Evolutionary conservation across 2,113 vertebrate species (phyloP).

Genomic region (Erinaceus europaeus): DNA sequence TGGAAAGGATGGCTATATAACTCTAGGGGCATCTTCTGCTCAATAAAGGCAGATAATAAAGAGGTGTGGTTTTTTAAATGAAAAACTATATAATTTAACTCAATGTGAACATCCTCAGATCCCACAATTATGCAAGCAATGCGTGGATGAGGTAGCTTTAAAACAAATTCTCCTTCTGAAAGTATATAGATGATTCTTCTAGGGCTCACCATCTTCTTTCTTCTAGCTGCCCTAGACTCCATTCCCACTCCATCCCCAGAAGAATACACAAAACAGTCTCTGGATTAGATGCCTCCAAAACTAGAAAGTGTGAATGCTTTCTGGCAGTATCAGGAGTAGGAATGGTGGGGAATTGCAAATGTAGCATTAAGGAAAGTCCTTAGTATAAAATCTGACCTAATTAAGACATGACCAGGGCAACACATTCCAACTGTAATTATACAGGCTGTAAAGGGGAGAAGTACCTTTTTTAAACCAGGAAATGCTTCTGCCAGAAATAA

Average conservation of each 20-base stretch:
- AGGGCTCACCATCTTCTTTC: neutral
- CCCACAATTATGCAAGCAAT: slow-evolving; percentile 48
- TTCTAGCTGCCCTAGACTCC: neutral
- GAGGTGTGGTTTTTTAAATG: neutral
- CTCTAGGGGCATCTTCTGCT: slow-evolving; percentile 19
- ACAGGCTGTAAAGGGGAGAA: slow-evolving; percentile 55
- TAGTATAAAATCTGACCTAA: slow-evolving; percentile 68
- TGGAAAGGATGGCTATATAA: slow-evolving; percentile 7
- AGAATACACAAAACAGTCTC: neutral
- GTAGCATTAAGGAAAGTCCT: slow-evolving; percentile 23
- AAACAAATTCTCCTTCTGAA: slow-evolving; percentile 3
- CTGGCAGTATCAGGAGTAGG: neutral
- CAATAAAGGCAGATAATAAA: slow-evolving; percentile 50
- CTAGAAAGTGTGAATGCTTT: neutral
- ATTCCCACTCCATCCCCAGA: neutral
- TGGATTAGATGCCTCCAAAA: neutral
- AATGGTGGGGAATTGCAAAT: slow-evolving; percentile 43
- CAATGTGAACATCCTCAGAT: neutral
- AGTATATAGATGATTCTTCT: neutral
- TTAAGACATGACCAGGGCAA: slow-evolving; percentile 55
- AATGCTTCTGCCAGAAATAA: slow-evolving; percentile 56
- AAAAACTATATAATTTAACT: slow-evolving; percentile 59
- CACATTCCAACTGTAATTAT: slow-evolving; percentile 64
- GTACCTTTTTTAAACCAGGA: slow-evolving; percentile 60
- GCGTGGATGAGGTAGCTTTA: neutral